Conservation (phyloP, 2,888 invertebrate genomes). For the Bhutanitis thaidina region DNA sequence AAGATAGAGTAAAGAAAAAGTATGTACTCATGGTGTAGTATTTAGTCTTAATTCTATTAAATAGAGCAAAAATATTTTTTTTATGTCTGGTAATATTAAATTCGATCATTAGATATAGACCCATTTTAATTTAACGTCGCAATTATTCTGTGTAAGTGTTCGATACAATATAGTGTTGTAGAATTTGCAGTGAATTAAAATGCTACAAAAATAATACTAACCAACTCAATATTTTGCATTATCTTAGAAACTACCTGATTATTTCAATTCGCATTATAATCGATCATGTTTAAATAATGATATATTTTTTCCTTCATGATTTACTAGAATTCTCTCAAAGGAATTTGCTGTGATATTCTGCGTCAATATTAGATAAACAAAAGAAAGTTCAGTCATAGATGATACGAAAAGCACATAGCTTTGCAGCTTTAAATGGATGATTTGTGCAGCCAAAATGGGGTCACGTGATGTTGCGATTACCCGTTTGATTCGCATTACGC, state of each 20-base stretch:
- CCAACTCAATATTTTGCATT: too few relatives aligned
- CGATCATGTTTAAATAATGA: too few relatives aligned
- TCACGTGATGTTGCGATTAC: not conserved
- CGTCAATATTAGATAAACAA: too few relatives aligned
- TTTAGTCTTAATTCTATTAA: constrained; percentile 3
- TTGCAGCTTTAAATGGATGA: constrained; percentile 15
- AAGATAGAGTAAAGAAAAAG: constrained; percentile 11
- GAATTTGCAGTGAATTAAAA: too few relatives aligned
- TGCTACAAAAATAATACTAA: too few relatives aligned
- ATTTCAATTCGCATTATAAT: too few relatives aligned
- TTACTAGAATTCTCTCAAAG: too few relatives aligned
- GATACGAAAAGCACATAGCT: constrained; percentile 2
- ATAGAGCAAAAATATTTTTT: not conserved
- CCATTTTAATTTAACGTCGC: constrained; percentile 11
- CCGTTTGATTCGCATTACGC: not conserved
- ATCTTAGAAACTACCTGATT: too few relatives aligned
- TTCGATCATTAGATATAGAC: not conserved
- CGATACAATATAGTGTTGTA: too few relatives aligned
- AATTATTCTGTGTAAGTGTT: constrained; percentile 14
- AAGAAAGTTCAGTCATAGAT: too few relatives aligned
- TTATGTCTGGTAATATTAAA: not conserved
- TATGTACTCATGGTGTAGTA: constrained; percentile 18
- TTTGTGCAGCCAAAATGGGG: not conserved
- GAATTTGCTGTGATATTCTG: too few relatives aligned
- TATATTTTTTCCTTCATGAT: too few relatives aligned